These are phyloP conservation scores for Uropetala carovei DNA, from an alignment of 2,888 invertebrate genomes.

Conservation along the genomic window DNA sequence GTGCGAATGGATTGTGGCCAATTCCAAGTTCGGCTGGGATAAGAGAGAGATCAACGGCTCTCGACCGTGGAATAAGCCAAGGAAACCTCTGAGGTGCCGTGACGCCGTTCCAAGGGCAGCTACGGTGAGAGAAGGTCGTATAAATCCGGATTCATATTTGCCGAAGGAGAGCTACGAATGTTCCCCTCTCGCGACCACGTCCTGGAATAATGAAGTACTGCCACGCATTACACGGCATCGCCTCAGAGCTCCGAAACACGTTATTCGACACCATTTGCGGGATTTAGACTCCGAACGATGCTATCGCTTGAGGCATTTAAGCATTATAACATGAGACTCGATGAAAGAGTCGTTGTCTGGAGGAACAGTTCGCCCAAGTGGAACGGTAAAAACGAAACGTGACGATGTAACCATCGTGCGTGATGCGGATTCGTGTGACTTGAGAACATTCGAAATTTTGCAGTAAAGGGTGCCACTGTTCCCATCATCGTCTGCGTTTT, in stretches of 20 bases:
- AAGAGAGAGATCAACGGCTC: slow-evolving; percentile 6
- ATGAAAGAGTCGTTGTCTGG: not conserved
- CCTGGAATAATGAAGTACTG: not conserved
- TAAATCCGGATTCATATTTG: slow-evolving; percentile 32
- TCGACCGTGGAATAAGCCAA: not conserved
- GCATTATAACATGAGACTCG: not conserved
- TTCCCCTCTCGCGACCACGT: not conserved
- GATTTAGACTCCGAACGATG: not conserved
- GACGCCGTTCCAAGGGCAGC: not conserved
- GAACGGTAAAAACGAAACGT: not conserved
- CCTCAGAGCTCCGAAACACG: not conserved
- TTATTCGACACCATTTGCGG: slow-evolving; percentile 5
- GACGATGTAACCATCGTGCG: not conserved
- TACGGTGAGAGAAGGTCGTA: not conserved
- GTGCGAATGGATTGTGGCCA: slow-evolving; percentile 19
- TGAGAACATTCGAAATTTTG: not conserved
- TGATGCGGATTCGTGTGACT: not conserved
- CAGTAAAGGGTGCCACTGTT: not conserved
- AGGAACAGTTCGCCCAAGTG: not conserved
- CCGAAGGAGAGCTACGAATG: not conserved
- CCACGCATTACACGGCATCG: not conserved
- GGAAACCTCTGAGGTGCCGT: slow-evolving; percentile 8
- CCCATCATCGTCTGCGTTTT: no score
- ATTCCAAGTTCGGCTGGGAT: not conserved
- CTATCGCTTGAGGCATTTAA: not conserved